Percentiles rank a stretch among this genome's conserved stretches.
Evolutionary conservation across 2,113 vertebrate genomes (phyloP).

Genomic region (Porphyrio hochstetteri): DNA sequence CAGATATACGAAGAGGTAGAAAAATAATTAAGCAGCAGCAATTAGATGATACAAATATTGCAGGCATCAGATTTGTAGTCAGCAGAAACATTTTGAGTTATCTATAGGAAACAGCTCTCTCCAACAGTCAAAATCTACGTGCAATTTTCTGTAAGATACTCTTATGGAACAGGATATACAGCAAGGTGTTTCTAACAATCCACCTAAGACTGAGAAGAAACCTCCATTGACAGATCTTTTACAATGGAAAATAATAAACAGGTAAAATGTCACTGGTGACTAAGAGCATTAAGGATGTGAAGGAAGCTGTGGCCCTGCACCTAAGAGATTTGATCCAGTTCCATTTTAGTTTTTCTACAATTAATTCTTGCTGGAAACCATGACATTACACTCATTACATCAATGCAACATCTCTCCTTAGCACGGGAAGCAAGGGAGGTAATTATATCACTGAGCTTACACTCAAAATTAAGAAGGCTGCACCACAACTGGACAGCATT

Average conservation of each 20-base stretch:
- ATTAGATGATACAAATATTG: background rate
- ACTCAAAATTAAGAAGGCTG: background rate
- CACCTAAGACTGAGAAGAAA: background rate
- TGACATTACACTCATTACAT: background rate
- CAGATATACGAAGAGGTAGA: background rate
- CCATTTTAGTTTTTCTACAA: background rate
- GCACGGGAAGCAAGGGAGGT: rapidly evolving
- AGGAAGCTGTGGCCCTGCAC: background rate
- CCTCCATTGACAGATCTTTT: background rate
- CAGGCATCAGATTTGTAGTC: background rate
- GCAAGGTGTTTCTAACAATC: background rate
- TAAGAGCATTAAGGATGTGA: background rate
- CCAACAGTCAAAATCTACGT: background rate
- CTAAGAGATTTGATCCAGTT: background rate
- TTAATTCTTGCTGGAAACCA: background rate
- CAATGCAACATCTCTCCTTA: background rate
- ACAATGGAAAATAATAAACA: background rate
- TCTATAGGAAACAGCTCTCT: background rate
- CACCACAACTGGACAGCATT: background rate
- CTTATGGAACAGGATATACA: background rate
- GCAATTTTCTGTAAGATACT: background rate
- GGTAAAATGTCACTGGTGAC: background rate
- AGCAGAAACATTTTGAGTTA: background rate
- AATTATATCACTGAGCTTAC: background rate
- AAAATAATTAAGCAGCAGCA: background rate